Base-by-base conservation (phyloP, 1,140 invertebrate genomes). In the Temnothorax longispinosus region DNA sequence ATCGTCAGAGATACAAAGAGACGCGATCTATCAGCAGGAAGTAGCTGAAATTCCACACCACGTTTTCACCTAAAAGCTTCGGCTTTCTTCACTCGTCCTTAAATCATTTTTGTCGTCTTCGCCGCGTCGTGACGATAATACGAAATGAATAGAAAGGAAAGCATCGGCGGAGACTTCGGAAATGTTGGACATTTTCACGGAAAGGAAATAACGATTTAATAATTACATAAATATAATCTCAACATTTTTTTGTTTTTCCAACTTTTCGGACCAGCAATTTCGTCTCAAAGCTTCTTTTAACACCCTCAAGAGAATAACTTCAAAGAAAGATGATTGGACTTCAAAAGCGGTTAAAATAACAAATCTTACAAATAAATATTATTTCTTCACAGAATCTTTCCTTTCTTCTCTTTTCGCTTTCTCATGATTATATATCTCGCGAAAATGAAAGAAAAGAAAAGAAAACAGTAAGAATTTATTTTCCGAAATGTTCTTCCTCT, bases 41-140 rank as follows among this genome's bases (percentile, higher is more conserved):
- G 86, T 92, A 91, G 85, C 75, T 92, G 91, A 92, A 93, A 93
- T 89, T 91, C 86, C 81, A 93, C 86, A 90, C 91, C 88, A 74
- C 84, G 74, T 62, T 81, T 88, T 89, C 76, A 60, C 50, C 78
- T 78, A 85, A 87, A 90, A 91, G 85, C 87, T 86, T 88, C 80
- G 64, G 18, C 41, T 62, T 13, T 41, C 65, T 78, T 67, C 32
- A 52, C 18, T 69, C 32, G 2, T 71, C 18, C 11, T 35, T 41
- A 27, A 58, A 47, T 71, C 44, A 18, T 38, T 62, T n/a, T 47
- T 47, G 7, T 80, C 44, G 27, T 85, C 8, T 44, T 65, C 27
- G 27, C 27, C 27, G 38, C 18, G 18, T 64, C 56, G 13, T 21
- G 27, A 18, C 13, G 6, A 13, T 52, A 80, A 60, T 58, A n/a